Base-by-base conservation (phyloP, 2,113 vertebrate species). In the Mus musculus region DNA sequence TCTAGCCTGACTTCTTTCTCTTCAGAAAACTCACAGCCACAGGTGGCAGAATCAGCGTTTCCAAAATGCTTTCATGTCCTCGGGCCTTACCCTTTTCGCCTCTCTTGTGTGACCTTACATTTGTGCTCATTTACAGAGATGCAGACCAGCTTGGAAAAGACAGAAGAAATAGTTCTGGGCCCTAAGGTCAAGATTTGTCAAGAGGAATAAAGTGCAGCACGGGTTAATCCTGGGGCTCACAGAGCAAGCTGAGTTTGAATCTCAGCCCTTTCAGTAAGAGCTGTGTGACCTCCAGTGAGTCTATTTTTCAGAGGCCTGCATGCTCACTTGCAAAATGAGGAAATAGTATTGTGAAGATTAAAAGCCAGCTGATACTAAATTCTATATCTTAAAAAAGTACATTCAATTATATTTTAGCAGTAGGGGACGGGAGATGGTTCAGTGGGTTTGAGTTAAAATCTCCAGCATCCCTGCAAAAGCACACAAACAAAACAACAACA, bases 301-400 rank as follows among this genome's bases (percentile, higher is more conserved):
- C 52, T 49, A 59, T 14, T 19, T 56, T 93, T 71, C 65, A 30
- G 28, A 95, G n/a, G 72, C n/a, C n/a, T 14, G 11, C 63, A 90
- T 84, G 71, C 59, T 95, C 72, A 42, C 6, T 75, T 89, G 19
- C 36, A 46, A 63, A 94, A 91, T 87, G 28, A 96, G 42, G n/a
- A 94, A 67, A 95, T 73, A n/a, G 1, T 46, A 61, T 88, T 92
- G 28, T 46, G 86, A 63, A 56, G n/a, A 86, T 90, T 93, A 93
- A 95, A 89, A 88, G 71, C 30, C 71, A 95, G 65, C 20, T 85
- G 54, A 77, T 72, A 82, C 61, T 39, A 91, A 78, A 69, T 90
- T 96, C 39, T 92, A 72, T 24, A 73, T 69, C 46, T 87, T 87
- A 88, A 94, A 89, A 85, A 92, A 93, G 86, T 86, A 2, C 36